These are phyloP conservation scores for Progne subis DNA, from an alignment of 2,113 vertebrate species.

Conservation along the genomic window DNA sequence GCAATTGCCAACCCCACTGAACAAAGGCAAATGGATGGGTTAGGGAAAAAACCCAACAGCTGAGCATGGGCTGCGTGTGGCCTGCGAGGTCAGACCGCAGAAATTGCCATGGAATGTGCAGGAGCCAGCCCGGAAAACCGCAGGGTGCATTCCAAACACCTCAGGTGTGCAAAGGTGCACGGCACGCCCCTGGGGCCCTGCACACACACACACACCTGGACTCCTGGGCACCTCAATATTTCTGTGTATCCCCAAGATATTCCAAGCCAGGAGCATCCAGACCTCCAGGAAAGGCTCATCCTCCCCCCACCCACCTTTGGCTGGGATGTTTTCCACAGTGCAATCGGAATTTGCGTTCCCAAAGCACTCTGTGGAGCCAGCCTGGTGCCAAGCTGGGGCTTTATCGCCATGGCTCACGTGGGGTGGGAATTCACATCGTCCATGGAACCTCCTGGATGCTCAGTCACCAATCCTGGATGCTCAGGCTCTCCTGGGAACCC, in stretches of 20 bases:
- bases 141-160: background rate
- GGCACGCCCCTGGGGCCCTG: background rate
- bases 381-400: background rate
- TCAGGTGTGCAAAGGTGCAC: background rate
- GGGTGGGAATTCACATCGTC: background rate
- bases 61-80: fast-evolving
- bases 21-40: background rate
- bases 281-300: fast-evolving
- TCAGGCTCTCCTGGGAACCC: background rate
- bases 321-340: background rate
- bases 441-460: background rate
- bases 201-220: background rate
- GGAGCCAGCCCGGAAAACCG: background rate
- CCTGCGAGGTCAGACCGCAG: background rate
- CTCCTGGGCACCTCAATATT: background rate
- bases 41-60: background rate
- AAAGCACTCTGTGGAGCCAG: background rate
- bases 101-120: fast-evolving
- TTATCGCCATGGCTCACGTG: fast-evolving
- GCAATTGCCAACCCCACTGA: background rate
- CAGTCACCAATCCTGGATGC: background rate
- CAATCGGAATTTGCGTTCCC: background rate
- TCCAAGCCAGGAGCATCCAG: background rate
- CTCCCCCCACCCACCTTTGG: background rate
- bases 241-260: fast-evolving